Conservation (phyloP, 2,888 invertebrate genomes). For the Dynastes hyllus region DNA sequence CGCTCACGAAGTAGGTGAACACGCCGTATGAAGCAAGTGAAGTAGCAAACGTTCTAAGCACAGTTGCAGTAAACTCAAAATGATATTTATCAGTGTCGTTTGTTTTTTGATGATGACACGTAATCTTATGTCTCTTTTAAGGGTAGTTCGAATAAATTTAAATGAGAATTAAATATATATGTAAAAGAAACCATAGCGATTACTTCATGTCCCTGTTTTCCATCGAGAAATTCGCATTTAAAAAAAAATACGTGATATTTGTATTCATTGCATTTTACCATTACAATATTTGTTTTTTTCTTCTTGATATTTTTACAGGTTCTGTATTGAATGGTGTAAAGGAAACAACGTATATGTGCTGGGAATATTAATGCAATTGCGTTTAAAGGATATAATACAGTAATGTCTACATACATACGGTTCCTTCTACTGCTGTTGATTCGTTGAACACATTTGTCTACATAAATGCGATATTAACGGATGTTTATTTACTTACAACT, state of each 20-base stretch:
- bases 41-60: too few species aligned
- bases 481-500: constrained; percentile 37
- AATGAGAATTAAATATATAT: too few species aligned
- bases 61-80: too few species aligned
- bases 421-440: constrained; percentile 26
- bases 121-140: too few species aligned
- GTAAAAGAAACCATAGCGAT: too few species aligned
- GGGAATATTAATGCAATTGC: constrained; percentile 42
- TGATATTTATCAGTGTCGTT: too few species aligned
- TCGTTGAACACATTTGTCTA: constrained; percentile 17
- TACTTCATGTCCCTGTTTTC: too few species aligned
- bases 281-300: constrained; percentile 32
- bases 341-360: constrained; percentile 41
- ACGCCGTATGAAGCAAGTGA: too few species aligned
- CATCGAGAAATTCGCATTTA: constrained; percentile 1
- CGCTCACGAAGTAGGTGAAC: too few species aligned
- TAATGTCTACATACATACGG: constrained; percentile 31
- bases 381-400: constrained; percentile 24
- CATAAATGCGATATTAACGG: constrained; percentile 29
- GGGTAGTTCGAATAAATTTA: too few species aligned
- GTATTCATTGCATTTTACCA: constrained; percentile 6
- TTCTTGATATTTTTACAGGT: constrained; percentile 39
- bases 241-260: not conserved
- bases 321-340: constrained; percentile 44
- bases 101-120: too few species aligned